These are phyloP conservation scores for Nebria ingens DNA, from an alignment of 1,140 invertebrate species.

Conservation along the genomic window DNA sequence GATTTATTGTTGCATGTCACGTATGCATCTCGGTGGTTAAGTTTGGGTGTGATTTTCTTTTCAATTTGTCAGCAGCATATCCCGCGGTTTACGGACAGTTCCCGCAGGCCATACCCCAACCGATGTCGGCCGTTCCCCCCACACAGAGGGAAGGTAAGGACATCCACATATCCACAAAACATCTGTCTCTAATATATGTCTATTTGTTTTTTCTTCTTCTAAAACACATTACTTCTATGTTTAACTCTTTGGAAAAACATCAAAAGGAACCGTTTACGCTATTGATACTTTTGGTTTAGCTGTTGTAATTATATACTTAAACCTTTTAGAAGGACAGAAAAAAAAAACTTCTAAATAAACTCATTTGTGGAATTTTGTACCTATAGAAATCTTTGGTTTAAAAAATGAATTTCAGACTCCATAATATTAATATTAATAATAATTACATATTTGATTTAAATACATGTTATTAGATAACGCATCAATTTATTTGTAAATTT, in stretches of 20 bases:
- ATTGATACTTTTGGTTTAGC: too few species aligned
- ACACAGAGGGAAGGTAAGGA: constrained; percentile 91
- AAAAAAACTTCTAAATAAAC: too few species aligned
- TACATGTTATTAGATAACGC: too few species aligned
- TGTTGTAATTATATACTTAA: too few species aligned
- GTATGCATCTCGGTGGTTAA: constrained; percentile 22
- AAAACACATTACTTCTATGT: not conserved
- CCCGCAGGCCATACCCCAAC: constrained; percentile 87
- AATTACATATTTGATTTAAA: too few species aligned
- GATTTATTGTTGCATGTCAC: not conserved
- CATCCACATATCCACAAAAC: not conserved
- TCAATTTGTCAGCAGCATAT: constrained; percentile 71
- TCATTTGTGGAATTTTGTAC: too few species aligned
- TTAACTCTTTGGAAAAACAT: not conserved
- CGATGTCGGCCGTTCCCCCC: constrained; percentile 78
- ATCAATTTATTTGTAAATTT: too few species aligned
- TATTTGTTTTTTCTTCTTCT: too few species aligned
- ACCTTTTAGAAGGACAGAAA: too few species aligned
- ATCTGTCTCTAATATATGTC: not conserved
- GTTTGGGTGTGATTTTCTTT: constrained; percentile 47
- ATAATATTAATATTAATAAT: too few species aligned
- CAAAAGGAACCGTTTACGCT: not conserved
- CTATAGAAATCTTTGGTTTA: too few species aligned
- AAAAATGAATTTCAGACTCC: too few species aligned
- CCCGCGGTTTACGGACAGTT: constrained; percentile 92